A percentile compares a stretch with the other conserved stretches of the same genome.
Conservation (phyloP, 1,140 invertebrate species). For the Hypsibius dujardini region DNA sequence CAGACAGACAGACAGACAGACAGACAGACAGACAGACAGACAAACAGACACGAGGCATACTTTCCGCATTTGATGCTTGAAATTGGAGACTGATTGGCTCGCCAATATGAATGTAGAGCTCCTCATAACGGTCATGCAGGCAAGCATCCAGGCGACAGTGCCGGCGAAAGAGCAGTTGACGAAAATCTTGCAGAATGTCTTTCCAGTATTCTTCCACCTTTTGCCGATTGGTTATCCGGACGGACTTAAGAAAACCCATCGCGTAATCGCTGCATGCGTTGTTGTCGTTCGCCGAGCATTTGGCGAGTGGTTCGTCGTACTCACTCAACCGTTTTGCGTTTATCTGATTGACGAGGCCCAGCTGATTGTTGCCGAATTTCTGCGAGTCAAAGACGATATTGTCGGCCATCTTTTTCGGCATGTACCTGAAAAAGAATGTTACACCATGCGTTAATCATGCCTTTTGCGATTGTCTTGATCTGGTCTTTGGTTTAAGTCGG, state of each 20-base stretch:
- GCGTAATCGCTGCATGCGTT: conserved; percentile 7
- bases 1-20: no score
- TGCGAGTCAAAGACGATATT: not conserved
- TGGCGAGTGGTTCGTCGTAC: not conserved
- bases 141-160: not conserved
- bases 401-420: conserved; percentile 14
- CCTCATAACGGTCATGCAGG: not conserved
- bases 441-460: no score
- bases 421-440: not conserved
- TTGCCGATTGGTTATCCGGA: not conserved
- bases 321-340: conserved; percentile 2
- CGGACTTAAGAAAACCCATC: not conserved
- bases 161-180: no score
- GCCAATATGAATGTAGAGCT: not conserved
- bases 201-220: not conserved
- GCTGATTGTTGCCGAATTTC: not conserved
- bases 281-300: not conserved
- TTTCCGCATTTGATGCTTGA: not conserved
- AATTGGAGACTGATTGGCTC: not conserved
- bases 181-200: not conserved
- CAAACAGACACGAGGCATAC: no score
- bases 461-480: no score
- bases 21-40: no score
- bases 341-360: not conserved
- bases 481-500: no score